phyloP scores from a whole-genome alignment of 2,113 vertebrate species.

The Microcebus jonahi region DNA sequence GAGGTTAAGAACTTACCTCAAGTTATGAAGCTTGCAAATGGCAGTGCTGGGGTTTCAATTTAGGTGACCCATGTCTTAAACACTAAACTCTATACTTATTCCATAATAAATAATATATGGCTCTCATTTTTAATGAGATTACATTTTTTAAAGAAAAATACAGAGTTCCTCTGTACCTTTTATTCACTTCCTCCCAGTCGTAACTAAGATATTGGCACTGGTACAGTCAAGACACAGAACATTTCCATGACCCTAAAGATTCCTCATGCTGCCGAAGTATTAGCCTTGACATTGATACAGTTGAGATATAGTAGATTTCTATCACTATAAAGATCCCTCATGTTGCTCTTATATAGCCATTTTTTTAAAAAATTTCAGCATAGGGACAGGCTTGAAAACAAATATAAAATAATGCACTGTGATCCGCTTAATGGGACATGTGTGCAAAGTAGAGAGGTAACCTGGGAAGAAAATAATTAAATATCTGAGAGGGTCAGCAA shows the following conservation, averaged over 20 bases:
- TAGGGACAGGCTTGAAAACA: not conserved
- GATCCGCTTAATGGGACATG: not conserved
- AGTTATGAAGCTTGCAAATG: not conserved
- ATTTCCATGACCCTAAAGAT: no score
- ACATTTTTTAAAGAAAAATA: not conserved
- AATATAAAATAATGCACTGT: not conserved
- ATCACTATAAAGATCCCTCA: no score
- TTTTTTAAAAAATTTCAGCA: not conserved
- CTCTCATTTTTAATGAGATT: not conserved
- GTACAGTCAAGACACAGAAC: no score
- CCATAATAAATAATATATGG: not conserved
- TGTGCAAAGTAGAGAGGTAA: not conserved
- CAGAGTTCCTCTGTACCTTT: no score
- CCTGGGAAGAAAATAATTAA: not conserved
- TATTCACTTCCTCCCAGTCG: no score
- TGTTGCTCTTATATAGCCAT: no score
- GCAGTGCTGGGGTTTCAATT: not conserved
- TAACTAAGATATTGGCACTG: no score
- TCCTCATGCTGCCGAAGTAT: no score
- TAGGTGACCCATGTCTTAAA: not conserved
- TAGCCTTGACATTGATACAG: no score
- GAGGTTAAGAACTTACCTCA: not conserved
- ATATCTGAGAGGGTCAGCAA: not conserved
- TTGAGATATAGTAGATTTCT: no score
- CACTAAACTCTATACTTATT: not conserved